Conservation (phyloP, 2,888 invertebrate genomes). For the Cartodere bifasciata region DNA sequence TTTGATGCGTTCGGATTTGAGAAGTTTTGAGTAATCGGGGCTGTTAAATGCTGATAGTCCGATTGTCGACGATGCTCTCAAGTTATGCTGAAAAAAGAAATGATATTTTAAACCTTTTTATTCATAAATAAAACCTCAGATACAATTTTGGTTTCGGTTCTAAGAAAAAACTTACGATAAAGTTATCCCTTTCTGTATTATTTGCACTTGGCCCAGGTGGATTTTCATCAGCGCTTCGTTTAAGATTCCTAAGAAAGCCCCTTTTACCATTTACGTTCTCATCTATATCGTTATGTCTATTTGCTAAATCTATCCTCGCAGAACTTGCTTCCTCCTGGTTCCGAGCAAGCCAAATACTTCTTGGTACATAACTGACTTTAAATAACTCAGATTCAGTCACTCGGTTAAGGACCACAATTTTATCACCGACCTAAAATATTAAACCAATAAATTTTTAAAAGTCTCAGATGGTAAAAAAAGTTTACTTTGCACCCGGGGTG, state of each 20-base stretch:
- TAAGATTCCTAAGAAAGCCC: constrained; percentile 38
- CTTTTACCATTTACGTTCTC: constrained; percentile 62
- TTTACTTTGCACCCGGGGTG: constrained; percentile 76
- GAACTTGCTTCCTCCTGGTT: constrained; percentile 21
- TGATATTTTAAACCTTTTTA: background rate
- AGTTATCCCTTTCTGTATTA: background rate
- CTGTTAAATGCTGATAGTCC: constrained; percentile 46
- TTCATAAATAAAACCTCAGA: background rate
- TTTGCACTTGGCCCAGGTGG: constrained; percentile 1
- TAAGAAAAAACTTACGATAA: constrained; percentile 1
- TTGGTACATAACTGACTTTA: constrained; percentile 41
- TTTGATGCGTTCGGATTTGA: constrained; percentile 50
- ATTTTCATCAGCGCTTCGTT: constrained; percentile 19
- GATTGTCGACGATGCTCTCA: constrained; percentile 26
- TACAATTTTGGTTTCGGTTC: background rate
- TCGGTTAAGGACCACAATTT: constrained; percentile 61
- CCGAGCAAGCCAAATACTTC: constrained; percentile 20
- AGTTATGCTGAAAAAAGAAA: constrained; percentile 17
- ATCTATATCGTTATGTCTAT: constrained; percentile 46
- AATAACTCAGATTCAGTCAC: constrained; percentile 43
- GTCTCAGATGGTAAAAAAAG: background rate
- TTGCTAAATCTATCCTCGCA: constrained; percentile 24
- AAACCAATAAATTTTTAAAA: background rate
- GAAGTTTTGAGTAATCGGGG: constrained; percentile 51
- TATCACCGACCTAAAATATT: constrained; percentile 48